Evolutionary conservation across 2,888 invertebrate genomes (phyloP).

Genomic region (Cetonia aurata): DNA sequence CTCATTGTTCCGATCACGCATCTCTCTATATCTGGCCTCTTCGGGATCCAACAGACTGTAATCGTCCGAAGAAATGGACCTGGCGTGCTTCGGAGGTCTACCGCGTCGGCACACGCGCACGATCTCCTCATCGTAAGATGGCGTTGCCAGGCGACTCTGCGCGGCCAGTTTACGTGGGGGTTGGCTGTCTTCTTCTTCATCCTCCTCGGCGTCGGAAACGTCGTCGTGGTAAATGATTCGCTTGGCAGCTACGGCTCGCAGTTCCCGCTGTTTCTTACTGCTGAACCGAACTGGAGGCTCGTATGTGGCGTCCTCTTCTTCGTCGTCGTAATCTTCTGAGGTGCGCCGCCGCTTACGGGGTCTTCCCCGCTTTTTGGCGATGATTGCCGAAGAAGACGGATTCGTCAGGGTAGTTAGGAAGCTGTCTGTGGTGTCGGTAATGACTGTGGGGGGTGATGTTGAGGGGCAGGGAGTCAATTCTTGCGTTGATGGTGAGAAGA

Average conservation of each 20-base stretch:
- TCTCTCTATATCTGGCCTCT: conserved; percentile 74
- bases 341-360: conserved; percentile 24
- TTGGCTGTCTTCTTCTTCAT: not conserved
- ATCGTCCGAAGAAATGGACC: conserved; percentile 64
- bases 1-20: conserved; percentile 83
- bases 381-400: not conserved
- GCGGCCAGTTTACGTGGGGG: not conserved
- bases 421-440: conserved; percentile 22
- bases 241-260: conserved; percentile 14
- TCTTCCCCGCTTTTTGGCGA: conserved; percentile 14
- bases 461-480: conserved; percentile 25
- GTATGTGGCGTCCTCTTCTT: conserved; percentile 62
- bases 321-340: conserved; percentile 47
- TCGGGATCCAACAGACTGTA: conserved; percentile 61
- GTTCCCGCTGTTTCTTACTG: conserved; percentile 34
- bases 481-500: conserved; percentile 14
- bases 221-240: conserved; percentile 47
- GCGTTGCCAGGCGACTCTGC: not conserved
- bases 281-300: conserved; percentile 55
- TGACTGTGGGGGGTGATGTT: conserved; percentile 3
- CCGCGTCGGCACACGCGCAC: conserved; percentile 64
- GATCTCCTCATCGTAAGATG: conserved; percentile 31
- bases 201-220: conserved; percentile 10
- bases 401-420: not conserved
- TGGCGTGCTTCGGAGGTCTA: conserved; percentile 70